phyloP scores from a whole-genome alignment of 2,888 invertebrate species.

The Stomorhina lunata region DNA sequence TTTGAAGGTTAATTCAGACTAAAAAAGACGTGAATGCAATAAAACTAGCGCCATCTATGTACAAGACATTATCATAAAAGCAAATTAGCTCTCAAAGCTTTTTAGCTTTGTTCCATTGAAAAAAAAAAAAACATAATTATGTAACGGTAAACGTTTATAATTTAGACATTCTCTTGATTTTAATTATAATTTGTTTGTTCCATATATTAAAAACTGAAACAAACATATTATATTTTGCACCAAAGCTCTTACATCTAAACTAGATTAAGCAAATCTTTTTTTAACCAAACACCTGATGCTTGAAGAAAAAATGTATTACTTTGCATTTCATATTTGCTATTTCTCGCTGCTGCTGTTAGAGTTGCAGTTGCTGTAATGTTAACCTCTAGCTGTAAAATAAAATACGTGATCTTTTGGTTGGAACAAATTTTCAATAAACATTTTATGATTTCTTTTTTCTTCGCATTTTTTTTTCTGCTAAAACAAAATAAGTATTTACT shows the following conservation, averaged over 20 bases:
- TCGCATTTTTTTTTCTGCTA: neutral
- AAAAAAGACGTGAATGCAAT: too few species aligned
- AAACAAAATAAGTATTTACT: slow-evolving; percentile 52
- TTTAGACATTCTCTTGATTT: too few species aligned
- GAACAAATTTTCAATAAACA: slow-evolving; percentile 10
- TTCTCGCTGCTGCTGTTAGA: neutral
- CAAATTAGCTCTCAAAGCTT: too few species aligned
- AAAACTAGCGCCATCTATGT: too few species aligned
- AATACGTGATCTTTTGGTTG: slow-evolving; percentile 50
- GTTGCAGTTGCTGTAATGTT: slow-evolving; percentile 35
- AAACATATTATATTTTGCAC: neutral
- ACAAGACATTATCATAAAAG: too few species aligned
- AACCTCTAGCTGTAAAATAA: slow-evolving; percentile 46
- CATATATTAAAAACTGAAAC: neutral
- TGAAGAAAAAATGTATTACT: slow-evolving; percentile 7
- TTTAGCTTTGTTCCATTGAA: too few species aligned
- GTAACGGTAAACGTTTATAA: too few species aligned
- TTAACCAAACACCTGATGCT: slow-evolving; percentile 32
- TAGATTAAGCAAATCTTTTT: slow-evolving; percentile 7
- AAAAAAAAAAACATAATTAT: too few species aligned
- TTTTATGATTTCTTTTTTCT: slow-evolving; percentile 36
- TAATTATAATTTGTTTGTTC: too few species aligned
- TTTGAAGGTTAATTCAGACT: too few species aligned
- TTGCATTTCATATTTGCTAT: slow-evolving; percentile 9
- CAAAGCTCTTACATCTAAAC: slow-evolving; percentile 3